Evolutionary conservation across 2,888 invertebrate species (phyloP), one percentile per base, ranked within the genome.

Genomic region (Drosophila atroscutellata): DNA sequence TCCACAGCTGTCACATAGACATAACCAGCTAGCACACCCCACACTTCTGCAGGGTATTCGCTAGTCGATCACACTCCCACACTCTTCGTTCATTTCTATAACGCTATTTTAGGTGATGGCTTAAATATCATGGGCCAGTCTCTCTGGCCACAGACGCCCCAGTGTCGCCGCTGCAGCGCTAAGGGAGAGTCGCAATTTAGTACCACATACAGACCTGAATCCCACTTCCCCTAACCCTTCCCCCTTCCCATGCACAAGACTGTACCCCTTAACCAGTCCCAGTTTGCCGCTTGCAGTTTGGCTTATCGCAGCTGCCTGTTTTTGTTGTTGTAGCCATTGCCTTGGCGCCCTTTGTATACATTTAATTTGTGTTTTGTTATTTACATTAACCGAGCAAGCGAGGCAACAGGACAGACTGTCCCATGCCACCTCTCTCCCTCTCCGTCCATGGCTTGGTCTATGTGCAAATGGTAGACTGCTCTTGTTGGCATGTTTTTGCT

Each of bases 311-410:
- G 78, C 72, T 81, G 71, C 67, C 77, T 81, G 70, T 67, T 80
- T 55, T 62, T 55, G 56, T 34, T 70, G 50, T 52, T 64, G 54
- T 52, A 56, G 62, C 61, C 60, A 72, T 83, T 77, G 78, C 77
- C 80, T 65, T 45, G 67, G 50, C 70, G 73, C 72, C 86, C 88
- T 90, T 83, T 90, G 90, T 90, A 83, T 83, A 89, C 82, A 91
- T 92, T 92, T 91, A 91, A 91, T 91, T 91, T 92, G 91, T 92
- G 86, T 89, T 83, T 91, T 89, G 91, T 90, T 91, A 90, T 92
- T 91, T 91, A 91, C 90, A 91, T 91, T 91, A 91, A 91, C 90
- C 91, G 77, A 86, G 72, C 65, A 69, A 73, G 81, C 9, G 49
- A 49, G 32, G 51, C 81, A 74, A 69, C 66, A 56, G 70, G 70